Evolutionary conservation across 1,140 invertebrate species (phyloP).

Genomic region (Solenopsis invicta): DNA sequence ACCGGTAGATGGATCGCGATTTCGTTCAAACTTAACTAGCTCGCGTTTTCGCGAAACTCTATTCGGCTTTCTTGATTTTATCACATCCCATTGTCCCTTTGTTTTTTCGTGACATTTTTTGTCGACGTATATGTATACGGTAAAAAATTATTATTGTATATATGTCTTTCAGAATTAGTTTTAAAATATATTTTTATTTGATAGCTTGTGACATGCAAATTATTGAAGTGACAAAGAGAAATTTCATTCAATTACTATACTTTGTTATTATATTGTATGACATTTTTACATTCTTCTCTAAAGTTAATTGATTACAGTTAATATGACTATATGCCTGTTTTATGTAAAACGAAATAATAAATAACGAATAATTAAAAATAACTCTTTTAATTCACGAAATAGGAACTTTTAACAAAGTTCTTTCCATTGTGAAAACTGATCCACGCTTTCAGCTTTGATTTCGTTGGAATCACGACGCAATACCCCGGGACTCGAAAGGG

Average conservation of each 20-base stretch:
- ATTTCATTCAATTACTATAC: too few species aligned
- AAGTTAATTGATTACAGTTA: not conserved
- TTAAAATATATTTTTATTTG: constrained; percentile 7
- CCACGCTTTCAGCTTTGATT: not conserved
- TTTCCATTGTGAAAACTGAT: not conserved
- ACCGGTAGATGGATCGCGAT: constrained; percentile 51
- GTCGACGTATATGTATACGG: not conserved
- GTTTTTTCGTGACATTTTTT: not conserved
- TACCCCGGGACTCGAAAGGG: not conserved
- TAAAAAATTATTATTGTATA: constrained; percentile 2
- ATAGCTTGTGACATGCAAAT: not conserved
- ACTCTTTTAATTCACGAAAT: not conserved
- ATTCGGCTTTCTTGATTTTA: not conserved
- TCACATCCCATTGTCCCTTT: not conserved
- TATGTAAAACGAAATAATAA: constrained; percentile 20
- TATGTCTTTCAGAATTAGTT: not conserved
- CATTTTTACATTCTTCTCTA: not conserved
- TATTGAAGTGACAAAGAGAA: not conserved
- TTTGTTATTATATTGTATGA: not conserved
- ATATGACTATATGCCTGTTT: not conserved
- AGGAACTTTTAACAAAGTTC: not conserved
- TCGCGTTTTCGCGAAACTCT: constrained; percentile 12
- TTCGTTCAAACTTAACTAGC: constrained; percentile 56
- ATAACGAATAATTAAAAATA: constrained; percentile 10
- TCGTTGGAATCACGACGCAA: not conserved